These are phyloP conservation scores for Pampusana beccarii DNA, from an alignment of 2,113 vertebrate species.

Conservation along the genomic window DNA sequence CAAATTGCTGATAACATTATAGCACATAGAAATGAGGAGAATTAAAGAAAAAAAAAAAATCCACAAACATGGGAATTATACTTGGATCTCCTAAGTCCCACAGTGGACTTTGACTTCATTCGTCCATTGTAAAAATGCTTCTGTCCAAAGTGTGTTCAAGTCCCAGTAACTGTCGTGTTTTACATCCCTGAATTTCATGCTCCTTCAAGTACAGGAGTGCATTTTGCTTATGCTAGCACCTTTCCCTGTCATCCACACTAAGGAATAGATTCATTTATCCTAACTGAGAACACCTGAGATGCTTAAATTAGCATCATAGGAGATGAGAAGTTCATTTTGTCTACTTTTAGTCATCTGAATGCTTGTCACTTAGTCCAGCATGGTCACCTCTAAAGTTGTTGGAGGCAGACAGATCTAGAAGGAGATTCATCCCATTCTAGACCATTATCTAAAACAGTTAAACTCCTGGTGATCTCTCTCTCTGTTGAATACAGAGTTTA, in stretches of 20 bases:
- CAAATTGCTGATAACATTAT: background rate
- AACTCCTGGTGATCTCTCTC: background rate
- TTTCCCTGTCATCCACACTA: background rate
- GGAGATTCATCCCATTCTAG: background rate
- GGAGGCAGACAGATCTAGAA: background rate
- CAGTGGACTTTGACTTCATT: background rate
- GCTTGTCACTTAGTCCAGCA: background rate
- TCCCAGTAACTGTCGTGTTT: background rate
- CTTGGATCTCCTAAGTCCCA: background rate
- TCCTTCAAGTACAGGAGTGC: background rate
- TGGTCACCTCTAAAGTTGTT: background rate
- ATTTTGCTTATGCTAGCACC: background rate
- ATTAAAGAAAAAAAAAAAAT: background rate
- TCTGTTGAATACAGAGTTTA: background rate
- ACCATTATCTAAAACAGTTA: background rate
- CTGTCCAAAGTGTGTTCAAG: background rate
- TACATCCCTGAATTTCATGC: background rate
- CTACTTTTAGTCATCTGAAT: background rate
- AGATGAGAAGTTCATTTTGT: background rate
- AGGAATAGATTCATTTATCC: background rate
- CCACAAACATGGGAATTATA: background rate
- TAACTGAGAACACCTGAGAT: background rate
- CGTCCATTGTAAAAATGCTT: background rate
- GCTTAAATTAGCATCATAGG: background rate
- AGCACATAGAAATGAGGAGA: background rate